phyloP scores from a whole-genome alignment of 37 sponge, comb jelly and placozoan genomes.

The Haliclona indistincta region DNA sequence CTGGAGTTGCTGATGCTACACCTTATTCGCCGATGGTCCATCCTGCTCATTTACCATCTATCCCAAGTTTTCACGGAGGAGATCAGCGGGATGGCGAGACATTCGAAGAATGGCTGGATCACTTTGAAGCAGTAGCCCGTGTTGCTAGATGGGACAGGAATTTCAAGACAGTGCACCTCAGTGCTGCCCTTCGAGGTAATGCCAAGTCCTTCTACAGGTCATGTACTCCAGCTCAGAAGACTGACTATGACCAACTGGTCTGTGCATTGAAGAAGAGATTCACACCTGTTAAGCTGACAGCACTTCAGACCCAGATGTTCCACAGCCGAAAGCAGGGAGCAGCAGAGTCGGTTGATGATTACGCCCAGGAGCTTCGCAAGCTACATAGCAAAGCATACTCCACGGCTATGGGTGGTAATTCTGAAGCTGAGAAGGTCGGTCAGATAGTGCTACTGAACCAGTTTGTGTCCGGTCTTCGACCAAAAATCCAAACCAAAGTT shows the following conservation, averaged over 20 bases:
- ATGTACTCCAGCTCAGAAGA: neutral
- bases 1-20: too few species aligned
- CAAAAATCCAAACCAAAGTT: neutral
- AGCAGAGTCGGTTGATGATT: neutral
- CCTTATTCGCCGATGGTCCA: too few species aligned
- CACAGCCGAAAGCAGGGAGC: neutral
- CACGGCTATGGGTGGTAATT: neutral
- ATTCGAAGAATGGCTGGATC: constrained; percentile 34
- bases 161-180: constrained; percentile 25
- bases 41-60: constrained; percentile 35
- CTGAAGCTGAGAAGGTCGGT: neutral
- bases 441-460: constrained; percentile 2
- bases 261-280: neutral
- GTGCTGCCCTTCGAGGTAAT: constrained; percentile 12
- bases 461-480: neutral
- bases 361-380: neutral
- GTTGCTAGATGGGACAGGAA: constrained; percentile 14
- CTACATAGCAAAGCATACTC: neutral
- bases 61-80: constrained; percentile 46
- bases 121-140: constrained; percentile 20
- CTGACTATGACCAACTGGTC: neutral
- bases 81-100: neutral
- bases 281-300: neutral
- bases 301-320: neutral
- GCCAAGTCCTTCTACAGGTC: constrained; percentile 14